A percentile compares a stretch with the other conserved stretches of the same genome.
phyloP scores from a whole-genome alignment of 2,888 invertebrate genomes.

The Agrochola macilenta region DNA sequence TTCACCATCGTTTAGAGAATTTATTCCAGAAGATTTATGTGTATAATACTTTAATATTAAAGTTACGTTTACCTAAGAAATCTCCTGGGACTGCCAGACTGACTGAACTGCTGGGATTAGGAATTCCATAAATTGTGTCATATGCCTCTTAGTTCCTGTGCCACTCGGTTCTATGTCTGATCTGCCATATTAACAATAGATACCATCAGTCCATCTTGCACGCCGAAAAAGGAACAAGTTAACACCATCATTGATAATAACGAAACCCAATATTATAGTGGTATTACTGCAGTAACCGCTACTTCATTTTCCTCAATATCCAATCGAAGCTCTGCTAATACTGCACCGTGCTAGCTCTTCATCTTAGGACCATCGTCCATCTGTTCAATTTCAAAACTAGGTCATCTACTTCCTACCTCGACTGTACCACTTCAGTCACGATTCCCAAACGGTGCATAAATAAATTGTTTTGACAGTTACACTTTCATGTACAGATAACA shows the following conservation, averaged over 20 bases:
- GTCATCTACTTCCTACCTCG: constrained; percentile 40
- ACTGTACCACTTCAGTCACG: constrained; percentile 40
- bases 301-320: not conserved
- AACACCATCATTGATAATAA: not conserved
- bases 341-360: not conserved
- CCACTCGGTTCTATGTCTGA: not conserved
- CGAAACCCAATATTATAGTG: not conserved
- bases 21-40: no score
- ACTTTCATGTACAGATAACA: constrained; percentile 64
- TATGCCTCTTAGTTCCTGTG: not conserved
- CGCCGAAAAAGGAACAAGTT: not conserved
- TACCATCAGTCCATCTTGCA: not conserved
- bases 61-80: no score
- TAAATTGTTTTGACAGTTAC: constrained; percentile 62
- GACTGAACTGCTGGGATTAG: not conserved
- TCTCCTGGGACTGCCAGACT: no score
- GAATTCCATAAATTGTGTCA: no score
- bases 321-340: not conserved
- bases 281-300: no score
- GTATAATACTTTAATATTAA: no score
- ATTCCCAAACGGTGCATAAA: constrained; percentile 43
- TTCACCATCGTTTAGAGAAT: no score
- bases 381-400: constrained; percentile 37
- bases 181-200: not conserved
- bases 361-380: not conserved